Conservation (phyloP, 2,888 invertebrate genomes). For the Spodoptera picta region DNA sequence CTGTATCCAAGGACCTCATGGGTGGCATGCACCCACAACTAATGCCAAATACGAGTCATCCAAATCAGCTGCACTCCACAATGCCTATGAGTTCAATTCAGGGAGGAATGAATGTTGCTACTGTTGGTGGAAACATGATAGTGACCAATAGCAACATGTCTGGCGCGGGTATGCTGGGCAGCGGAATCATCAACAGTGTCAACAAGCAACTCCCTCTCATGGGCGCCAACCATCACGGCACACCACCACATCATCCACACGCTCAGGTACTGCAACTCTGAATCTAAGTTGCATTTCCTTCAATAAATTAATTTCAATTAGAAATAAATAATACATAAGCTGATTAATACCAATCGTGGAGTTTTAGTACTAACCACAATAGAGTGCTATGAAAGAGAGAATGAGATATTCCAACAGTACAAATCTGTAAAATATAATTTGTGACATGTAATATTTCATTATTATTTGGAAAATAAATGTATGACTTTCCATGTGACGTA, state of each 20-base stretch:
- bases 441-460: too few relatives aligned
- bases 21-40: slow-evolving; percentile 91
- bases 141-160: slow-evolving; percentile 93
- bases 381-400: too few relatives aligned
- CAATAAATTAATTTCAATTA: too few relatives aligned
- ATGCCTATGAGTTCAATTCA: slow-evolving; percentile 93
- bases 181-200: slow-evolving; percentile 93
- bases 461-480: too few relatives aligned
- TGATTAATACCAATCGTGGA: too few relatives aligned
- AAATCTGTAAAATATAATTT: too few relatives aligned
- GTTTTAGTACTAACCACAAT: too few relatives aligned
- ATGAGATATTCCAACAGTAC: not conserved
- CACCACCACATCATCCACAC: slow-evolving; percentile 82
- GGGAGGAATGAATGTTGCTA: slow-evolving; percentile 91
- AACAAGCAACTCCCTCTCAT: slow-evolving; percentile 93
- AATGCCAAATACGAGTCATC: slow-evolving; percentile 93
- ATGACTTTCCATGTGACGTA: slow-evolving; percentile 13
- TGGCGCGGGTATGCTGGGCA: slow-evolving; percentile 91
- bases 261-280: slow-evolving; percentile 73
- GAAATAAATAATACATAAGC: too few relatives aligned
- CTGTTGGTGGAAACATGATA: slow-evolving; percentile 92
- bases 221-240: slow-evolving; percentile 87
- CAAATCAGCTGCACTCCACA: slow-evolving; percentile 86
- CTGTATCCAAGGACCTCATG: slow-evolving; percentile 94
- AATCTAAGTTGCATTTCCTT: not conserved